Conservation (phyloP, 1,140 invertebrate genomes). For the fruit fly (Drosophila melanogaster) region Release_6_plus_ISO1_MT NT_033779.5:17298501-17299000, state of each 20-base stretch:
- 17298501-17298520: too few relatives aligned
- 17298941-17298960: slow-evolving; percentile 71
- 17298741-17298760: slow-evolving; percentile 25
- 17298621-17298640: slow-evolving; percentile 1
- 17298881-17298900: neutral
- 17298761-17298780: slow-evolving; percentile 25
- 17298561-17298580: neutral
- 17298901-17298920: neutral
- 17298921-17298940: slow-evolving; percentile 38
- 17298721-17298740: slow-evolving; percentile 57
- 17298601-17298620: neutral
- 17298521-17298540: too few relatives aligned
- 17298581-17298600: neutral
- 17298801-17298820: slow-evolving; percentile 14
- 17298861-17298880: slow-evolving; percentile 1
- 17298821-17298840: slow-evolving; percentile 25
- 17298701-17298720: slow-evolving; percentile 73
- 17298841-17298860: slow-evolving; percentile 34
- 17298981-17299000: slow-evolving; percentile 67
- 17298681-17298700: slow-evolving; percentile 55
- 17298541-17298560: too few relatives aligned
- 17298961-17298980: slow-evolving; percentile 67
- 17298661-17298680: slow-evolving; percentile 30
- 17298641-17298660: slow-evolving; percentile 1
- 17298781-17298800: slow-evolving; percentile 21